Base-by-base conservation (phyloP, 2,797 vertebrate species). In the Spea hammondii region DNA sequence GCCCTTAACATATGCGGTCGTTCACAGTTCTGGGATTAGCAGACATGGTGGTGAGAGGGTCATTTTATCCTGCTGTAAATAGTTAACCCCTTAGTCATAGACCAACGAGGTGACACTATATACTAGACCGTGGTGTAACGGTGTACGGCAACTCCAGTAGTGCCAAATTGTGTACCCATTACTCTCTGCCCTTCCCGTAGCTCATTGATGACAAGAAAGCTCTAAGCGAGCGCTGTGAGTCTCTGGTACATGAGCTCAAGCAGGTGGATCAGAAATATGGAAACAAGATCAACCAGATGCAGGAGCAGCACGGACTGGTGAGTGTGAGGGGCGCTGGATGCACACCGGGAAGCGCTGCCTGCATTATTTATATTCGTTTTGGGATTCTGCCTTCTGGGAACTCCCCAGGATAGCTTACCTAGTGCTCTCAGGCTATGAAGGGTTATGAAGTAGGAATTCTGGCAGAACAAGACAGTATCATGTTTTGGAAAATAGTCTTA, bases 281-380 rank as follows among this genome's bases (percentile, higher is more conserved):
- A 47, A 95, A 95, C 89, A 94, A 94, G 86, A 95, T 96, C 62
- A 83, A 86, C 7, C 94, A 95, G 79, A 93, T 96, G 92, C 95
- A 96, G 88, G 94, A 95, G 88, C 96, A 98, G 83, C 96, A 99
- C 0, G 91, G 96, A 54, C 88, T 96, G 95, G 97, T 99, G 88
- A 92, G 94, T 17, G 7, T 1, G 4, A 1, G 3, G 14, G 0
- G 9, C 45, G 0, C 4, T 1, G 62, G 60, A 32, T 8, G 60
- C 32, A 64, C 11, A 53, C 51, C 2, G 11, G 32, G 32, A 32
- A 32, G 32, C 32, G 32, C 32, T 32, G 32, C 32, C 32, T 32
- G 32, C 32, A 32, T 32, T 32, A 2, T 32, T 2, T 32, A 32
- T 32, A 32, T 32, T 32, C 4, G 51, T 32, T 17, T 10, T 17